Evolutionary conservation across 1,140 invertebrate genomes (phyloP), one percentile per base, ranked within the genome.

Genomic region (Apis cerana): DNA sequence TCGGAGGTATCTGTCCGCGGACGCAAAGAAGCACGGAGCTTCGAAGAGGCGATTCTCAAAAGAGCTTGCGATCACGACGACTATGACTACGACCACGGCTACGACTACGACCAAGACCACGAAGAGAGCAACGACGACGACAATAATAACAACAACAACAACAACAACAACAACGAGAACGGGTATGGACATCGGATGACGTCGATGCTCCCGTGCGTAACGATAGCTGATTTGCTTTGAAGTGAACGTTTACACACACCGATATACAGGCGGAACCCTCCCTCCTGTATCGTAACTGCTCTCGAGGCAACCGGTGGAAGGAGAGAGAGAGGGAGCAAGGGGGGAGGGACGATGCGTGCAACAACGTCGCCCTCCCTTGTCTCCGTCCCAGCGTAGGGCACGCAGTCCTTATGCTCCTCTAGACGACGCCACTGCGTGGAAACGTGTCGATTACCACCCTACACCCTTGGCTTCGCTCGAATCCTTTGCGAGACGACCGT

Each of bases 161-260:
- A 48, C 58, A 27, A 61, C 75, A 65, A 33, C 80, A 50, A 17
- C 52, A 72, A 19, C 72, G 23, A 75, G 59, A 76, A 61, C 78
- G 64, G 75, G 48, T 70, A 82, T 59, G 75, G 75, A 82, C 75
- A 75, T 61, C 74, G 83, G 33, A 64, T 77, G 86, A 78, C 87
- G 82, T 76, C 83, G 83, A 58, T 72, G 87, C 84, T 67, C n/a
- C 85, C 83, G 84, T 89, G 86, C 83, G 80, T 88, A 81, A 89
- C 86, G 78, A 88, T 82, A 74, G 72, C 72, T 74, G 77, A 82
- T 86, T 89, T 58, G 78, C 88, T 89, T 89, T 89, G 88, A 89
- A 89, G 83, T 79, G 86, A 83, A 88, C 86, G 85, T 84, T 87
- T 87, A 87, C 79, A 81, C 76, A 64, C 82, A 70, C 75, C 83